Percentiles rank a stretch among this genome's conserved stretches.
Evolutionary conservation across 2,113 vertebrate genomes (phyloP).

Genomic region (Tympanuchus pallidicinctus): DNA sequence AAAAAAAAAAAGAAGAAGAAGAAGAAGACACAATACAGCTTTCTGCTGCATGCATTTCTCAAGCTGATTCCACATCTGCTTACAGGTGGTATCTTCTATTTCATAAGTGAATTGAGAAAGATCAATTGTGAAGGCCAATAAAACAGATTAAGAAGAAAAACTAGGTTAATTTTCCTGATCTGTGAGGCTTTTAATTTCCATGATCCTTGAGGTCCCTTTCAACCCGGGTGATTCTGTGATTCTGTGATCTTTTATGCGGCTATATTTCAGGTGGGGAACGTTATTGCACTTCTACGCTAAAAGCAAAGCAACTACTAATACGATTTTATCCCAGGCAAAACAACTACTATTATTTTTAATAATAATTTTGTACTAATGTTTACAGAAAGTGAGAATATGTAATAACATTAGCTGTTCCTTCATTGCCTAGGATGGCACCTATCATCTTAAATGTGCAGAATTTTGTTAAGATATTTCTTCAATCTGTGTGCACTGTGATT

Average conservation of each 20-base stretch:
- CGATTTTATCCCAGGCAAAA: not conserved
- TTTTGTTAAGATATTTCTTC: not conserved
- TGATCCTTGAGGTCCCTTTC: no score
- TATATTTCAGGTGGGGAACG: not conserved
- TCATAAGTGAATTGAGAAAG: not conserved
- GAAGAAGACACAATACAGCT: not conserved
- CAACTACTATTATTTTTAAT: no score
- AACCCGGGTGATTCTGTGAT: no score
- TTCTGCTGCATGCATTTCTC: conserved; percentile 5
- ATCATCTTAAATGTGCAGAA: not conserved
- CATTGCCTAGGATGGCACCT: not conserved
- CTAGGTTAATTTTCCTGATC: not conserved
- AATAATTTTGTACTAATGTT: not conserved
- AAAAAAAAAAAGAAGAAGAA: not conserved
- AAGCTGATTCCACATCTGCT: conserved; percentile 8
- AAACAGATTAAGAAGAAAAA: not conserved
- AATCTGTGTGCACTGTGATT: not conserved
- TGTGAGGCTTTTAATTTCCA: no score
- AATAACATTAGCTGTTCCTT: not conserved
- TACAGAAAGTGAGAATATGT: not conserved
- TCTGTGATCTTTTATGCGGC: not conserved
- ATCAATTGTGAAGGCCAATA: not conserved
- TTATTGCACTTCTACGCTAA: not conserved
- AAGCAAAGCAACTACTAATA: not conserved
- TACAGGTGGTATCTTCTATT: not conserved